phyloP scores from a whole-genome alignment of 2,113 vertebrate species.

The Macroglossus sobrinus region DNA sequence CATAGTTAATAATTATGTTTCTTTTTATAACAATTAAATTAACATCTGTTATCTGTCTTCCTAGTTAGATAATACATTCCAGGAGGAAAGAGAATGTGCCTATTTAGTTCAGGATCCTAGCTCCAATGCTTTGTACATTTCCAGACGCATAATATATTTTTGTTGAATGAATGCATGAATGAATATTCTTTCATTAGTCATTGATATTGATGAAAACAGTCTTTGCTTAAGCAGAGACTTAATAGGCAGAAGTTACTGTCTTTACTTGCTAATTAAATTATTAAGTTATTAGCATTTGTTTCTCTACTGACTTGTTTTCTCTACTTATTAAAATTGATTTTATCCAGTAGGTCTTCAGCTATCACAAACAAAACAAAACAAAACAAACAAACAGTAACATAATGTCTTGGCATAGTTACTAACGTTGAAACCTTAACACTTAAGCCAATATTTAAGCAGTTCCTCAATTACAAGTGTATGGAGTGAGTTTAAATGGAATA shows the following conservation, averaged over 20 bases:
- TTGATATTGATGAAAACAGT: neutral
- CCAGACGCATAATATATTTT: neutral
- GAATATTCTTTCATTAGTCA: neutral
- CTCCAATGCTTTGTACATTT: neutral
- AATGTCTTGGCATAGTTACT: neutral
- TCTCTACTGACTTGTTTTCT: neutral
- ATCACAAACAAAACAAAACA: too few species aligned
- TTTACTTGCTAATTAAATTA: neutral
- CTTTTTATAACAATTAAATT: neutral
- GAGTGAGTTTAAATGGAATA: neutral
- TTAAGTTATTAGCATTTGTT: constrained; percentile 19
- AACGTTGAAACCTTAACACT: neutral
- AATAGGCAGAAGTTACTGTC: neutral
- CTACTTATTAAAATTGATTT: neutral
- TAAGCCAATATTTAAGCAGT: neutral
- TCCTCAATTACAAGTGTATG: neutral
- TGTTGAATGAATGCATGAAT: neutral
- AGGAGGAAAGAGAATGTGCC: neutral
- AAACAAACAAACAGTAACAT: neutral
- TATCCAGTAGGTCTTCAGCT: too few species aligned
- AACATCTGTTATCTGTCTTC: neutral
- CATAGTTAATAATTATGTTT: neutral
- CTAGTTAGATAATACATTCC: neutral
- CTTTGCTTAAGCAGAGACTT: neutral
- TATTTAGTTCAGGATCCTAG: neutral